Evolutionary conservation across 2,113 vertebrate species (phyloP).

Genomic region (Drymodes brunneopygia): DNA sequence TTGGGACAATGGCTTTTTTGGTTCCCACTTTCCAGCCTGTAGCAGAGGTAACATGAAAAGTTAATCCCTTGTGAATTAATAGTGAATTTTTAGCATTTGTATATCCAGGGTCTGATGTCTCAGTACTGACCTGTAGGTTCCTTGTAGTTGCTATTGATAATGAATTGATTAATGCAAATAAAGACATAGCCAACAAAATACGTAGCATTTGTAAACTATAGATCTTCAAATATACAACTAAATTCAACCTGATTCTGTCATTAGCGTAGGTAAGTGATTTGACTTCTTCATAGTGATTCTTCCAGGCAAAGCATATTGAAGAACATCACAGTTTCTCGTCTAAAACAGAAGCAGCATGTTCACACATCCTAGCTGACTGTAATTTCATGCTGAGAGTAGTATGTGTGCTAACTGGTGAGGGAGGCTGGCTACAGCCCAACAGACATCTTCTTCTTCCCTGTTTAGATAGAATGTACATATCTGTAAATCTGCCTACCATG

Average conservation of each 20-base stretch:
- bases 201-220: not conserved
- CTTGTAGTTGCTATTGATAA: not conserved
- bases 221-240: not conserved
- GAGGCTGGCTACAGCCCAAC: too few species aligned
- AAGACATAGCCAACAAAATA: not conserved
- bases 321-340: not conserved
- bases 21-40: not conserved
- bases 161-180: not conserved
- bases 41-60: not conserved
- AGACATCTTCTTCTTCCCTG: not conserved
- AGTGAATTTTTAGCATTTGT: not conserved
- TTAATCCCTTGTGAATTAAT: not conserved
- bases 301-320: not conserved
- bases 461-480: not conserved
- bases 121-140: not conserved
- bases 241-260: not conserved
- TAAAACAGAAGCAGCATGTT: not conserved
- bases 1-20: not conserved
- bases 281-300: not conserved
- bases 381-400: too few species aligned
- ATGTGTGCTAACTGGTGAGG: too few species aligned
- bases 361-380: too few species aligned
- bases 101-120: not conserved
- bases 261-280: not conserved
- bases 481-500: not conserved